phyloP scores from a whole-genome alignment of 2,797 vertebrate genomes.

The Syndactyla subalaris region DNA sequence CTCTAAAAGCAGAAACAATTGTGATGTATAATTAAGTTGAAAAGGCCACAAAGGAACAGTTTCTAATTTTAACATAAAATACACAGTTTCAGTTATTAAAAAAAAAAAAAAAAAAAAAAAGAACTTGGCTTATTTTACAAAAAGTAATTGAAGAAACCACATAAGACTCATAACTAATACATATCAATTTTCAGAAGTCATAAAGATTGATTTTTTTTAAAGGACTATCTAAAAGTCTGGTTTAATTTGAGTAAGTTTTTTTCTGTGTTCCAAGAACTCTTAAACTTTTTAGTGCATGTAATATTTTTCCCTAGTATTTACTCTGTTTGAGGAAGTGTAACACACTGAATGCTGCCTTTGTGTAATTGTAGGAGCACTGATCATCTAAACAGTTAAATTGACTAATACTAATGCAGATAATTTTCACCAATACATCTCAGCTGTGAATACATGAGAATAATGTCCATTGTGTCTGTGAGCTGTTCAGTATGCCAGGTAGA shows the following conservation, averaged over 20 bases:
- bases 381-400: background rate
- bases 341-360: background rate
- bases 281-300: background rate
- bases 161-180: slow-evolving; percentile 9
- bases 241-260: background rate
- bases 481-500: background rate
- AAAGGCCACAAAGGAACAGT: slow-evolving; percentile 39
- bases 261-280: background rate
- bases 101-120: background rate
- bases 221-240: background rate
- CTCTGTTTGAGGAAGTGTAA: background rate
- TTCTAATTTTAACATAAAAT: slow-evolving; percentile 69
- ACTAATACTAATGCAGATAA: background rate
- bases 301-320: background rate
- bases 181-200: slow-evolving; percentile 7
- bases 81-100: background rate
- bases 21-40: slow-evolving; percentile 68
- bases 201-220: slow-evolving; percentile 19
- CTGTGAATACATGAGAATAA: background rate
- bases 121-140: background rate
- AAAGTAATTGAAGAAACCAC: slow-evolving; percentile 33
- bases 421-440: background rate
- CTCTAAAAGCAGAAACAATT: slow-evolving; percentile 58
- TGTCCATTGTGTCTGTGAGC: background rate
- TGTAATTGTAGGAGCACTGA: background rate